These are phyloP conservation scores for Anthoptus insignis DNA, from an alignment of 2,888 invertebrate genomes.

Conservation along the genomic window DNA sequence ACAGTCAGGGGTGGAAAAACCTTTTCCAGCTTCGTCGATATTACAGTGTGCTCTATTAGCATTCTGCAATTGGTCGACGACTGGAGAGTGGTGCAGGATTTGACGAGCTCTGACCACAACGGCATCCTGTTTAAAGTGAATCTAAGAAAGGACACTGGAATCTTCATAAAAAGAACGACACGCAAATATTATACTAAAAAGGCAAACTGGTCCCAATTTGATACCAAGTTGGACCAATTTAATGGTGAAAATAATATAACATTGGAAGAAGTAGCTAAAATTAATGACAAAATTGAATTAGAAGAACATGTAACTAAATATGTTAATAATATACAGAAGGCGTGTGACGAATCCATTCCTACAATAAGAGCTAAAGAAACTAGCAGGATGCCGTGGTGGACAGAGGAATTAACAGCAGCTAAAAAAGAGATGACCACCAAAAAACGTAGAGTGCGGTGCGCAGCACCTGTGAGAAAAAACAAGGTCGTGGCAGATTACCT, in stretches of 20 bases:
- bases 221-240: constrained; percentile 9
- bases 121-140: constrained; percentile 6
- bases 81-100: constrained; percentile 23
- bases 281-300: neutral
- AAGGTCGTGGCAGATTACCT: too few relatives aligned
- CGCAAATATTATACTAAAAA: neutral
- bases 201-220: constrained; percentile 11
- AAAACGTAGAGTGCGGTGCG: too few relatives aligned
- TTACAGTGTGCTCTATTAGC: constrained; percentile 30
- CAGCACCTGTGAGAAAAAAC: too few relatives aligned
- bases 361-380: constrained; percentile 1
- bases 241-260: constrained; percentile 9
- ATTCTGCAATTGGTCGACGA: constrained; percentile 7
- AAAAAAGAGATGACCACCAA: neutral
- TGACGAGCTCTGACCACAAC: constrained; percentile 36
- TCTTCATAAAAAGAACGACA: neutral
- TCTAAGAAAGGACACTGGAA: too few relatives aligned
- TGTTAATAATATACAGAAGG: too few relatives aligned
- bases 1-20: neutral
- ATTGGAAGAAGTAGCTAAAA: neutral
- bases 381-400: constrained; percentile 36
- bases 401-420: too few relatives aligned
- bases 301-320: too few relatives aligned
- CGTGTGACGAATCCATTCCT: neutral
- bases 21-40: constrained; percentile 30